Conservation (phyloP, 2,888 invertebrate genomes). For the Tenodera sinensis region DNA sequence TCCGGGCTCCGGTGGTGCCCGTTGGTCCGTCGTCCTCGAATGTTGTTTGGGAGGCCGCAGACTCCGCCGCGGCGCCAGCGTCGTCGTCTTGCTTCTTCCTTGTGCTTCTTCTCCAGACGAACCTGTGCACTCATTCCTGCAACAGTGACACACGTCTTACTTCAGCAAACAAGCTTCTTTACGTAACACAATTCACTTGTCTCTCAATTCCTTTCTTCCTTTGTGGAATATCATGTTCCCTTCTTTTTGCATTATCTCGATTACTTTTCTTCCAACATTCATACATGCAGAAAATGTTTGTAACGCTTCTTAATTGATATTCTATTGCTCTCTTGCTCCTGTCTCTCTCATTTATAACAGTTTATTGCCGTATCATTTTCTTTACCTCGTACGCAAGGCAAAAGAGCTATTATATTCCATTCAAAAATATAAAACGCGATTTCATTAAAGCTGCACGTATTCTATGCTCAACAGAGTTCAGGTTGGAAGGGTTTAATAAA, state of each 20-base stretch:
- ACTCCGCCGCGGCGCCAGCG: not conserved
- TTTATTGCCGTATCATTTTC: no score
- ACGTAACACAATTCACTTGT: not conserved
- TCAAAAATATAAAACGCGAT: no score
- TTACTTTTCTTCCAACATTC: not conserved
- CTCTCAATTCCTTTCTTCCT: no score
- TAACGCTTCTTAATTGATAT: no score
- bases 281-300: no score
- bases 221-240: not conserved
- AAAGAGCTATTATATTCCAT: no score
- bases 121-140: not conserved
- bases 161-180: not conserved
- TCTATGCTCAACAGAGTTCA: no score
- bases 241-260: not conserved
- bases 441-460: no score
- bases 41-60: not conserved
- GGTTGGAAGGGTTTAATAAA: no score
- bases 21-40: not conserved
- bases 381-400: no score
- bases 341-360: no score
- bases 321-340: no score
- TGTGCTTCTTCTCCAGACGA: not conserved
- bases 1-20: slow-evolving; percentile 5
- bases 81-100: not conserved
- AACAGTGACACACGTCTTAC: not conserved